Conservation (phyloP, 1,140 invertebrate species). For the Planococcus citri region DNA sequence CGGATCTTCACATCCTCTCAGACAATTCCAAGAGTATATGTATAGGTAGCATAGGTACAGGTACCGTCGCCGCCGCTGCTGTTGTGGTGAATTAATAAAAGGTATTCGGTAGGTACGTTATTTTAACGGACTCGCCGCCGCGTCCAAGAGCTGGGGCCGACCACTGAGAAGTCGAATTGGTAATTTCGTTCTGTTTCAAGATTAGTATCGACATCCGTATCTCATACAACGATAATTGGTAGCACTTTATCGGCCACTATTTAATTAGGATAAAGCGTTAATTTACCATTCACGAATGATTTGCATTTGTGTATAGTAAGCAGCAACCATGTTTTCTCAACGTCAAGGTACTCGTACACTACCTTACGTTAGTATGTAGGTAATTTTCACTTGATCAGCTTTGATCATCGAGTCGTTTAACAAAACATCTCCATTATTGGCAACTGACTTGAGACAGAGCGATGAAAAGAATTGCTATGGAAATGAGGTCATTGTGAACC, state of each 20-base stretch:
- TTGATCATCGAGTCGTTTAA: not conserved
- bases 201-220: not conserved
- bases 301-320: too few species aligned
- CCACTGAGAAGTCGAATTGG: not conserved
- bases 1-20: constrained; percentile 1
- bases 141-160: not conserved
- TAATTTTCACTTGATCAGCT: too few species aligned
- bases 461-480: not conserved
- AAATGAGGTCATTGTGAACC: not conserved
- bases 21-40: not conserved
- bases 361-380: too few species aligned
- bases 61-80: too few species aligned
- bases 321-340: too few species aligned
- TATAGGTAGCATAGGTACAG: too few species aligned
- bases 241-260: too few species aligned
- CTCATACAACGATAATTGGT: not conserved
- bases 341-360: too few species aligned
- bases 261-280: too few species aligned
- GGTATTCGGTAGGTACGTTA: not conserved
- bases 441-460: too few species aligned
- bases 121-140: not conserved
- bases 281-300: too few species aligned
- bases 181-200: not conserved
- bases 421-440: not conserved
- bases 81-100: constrained; percentile 8